A percentile compares a stretch with the other conserved stretches of the same genome.
Evolutionary conservation across 2,888 invertebrate species (phyloP).

Genomic region (Trilocha varians): DNA sequence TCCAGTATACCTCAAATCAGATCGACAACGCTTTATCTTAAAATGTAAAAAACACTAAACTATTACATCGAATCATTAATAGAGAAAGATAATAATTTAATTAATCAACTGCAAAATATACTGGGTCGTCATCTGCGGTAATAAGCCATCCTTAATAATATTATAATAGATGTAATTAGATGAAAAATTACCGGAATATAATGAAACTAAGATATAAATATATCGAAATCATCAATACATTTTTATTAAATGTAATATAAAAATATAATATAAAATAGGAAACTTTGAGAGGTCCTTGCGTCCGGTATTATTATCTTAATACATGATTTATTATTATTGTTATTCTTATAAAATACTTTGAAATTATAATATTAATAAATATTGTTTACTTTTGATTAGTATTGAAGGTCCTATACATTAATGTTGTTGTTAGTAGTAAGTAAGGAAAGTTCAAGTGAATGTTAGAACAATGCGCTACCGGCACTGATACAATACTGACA

Average conservation of each 20-base stretch:
- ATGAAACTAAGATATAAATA: conserved; percentile 28
- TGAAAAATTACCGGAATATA: conserved; percentile 40
- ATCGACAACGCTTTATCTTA: conserved; percentile 53
- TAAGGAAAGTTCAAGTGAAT: conserved; percentile 17
- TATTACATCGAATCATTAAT: conserved; percentile 63
- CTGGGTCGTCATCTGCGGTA: conserved; percentile 21
- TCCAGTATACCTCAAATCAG: conserved; percentile 35
- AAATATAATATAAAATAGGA: conserved; percentile 63
- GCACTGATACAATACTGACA: conserved; percentile 58
- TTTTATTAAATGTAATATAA: conserved; percentile 31
- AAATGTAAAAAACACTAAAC: conserved; percentile 52
- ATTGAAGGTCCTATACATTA: neutral
- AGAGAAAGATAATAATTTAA: conserved; percentile 45
- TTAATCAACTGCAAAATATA: conserved; percentile 33
- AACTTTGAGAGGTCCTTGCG: conserved; percentile 88
- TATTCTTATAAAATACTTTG: conserved; percentile 10
- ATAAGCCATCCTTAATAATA: conserved; percentile 48
- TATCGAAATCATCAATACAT: conserved; percentile 30
- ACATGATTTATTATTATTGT: conserved; percentile 8
- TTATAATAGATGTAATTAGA: conserved; percentile 34
- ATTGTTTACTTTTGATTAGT: no score
- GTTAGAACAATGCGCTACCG: conserved; percentile 44
- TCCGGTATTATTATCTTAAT: conserved; percentile 24
- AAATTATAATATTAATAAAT: conserved; percentile 10
- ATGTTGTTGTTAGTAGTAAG: neutral